phyloP scores from a whole-genome alignment of 2,113 vertebrate species.

The Lepus europaeus region DNA sequence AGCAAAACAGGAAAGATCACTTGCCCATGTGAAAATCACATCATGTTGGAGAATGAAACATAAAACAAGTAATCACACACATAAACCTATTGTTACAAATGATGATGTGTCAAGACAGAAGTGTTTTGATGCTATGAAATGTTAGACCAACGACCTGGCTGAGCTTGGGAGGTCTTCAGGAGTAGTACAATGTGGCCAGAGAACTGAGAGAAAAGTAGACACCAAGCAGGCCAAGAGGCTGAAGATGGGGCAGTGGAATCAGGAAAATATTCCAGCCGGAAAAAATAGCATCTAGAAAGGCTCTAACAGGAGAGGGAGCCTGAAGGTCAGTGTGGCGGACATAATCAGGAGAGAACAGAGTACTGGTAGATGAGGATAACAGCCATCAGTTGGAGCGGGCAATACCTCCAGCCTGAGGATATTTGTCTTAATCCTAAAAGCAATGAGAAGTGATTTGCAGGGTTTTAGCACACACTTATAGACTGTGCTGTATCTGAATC shows the following conservation, averaged over 20 bases:
- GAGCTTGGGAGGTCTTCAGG: not conserved
- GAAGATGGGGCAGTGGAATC: too few species aligned
- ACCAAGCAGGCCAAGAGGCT: not conserved
- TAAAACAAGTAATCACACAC: not conserved
- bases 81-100: not conserved
- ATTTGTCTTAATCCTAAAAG: conserved; percentile 34
- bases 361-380: not conserved
- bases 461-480: conserved; percentile 17
- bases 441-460: not conserved
- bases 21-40: not conserved
- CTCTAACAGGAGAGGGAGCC: not conserved
- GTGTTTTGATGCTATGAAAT: not conserved
- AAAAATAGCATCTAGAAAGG: not conserved
- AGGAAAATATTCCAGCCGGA: not conserved
- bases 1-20: not conserved
- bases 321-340: not conserved
- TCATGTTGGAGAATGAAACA: not conserved
- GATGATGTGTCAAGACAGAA: not conserved
- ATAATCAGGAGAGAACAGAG: rapidly evolving
- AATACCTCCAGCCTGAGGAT: not conserved
- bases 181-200: not conserved
- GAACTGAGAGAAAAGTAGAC: not conserved
- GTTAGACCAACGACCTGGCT: not conserved
- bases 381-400: not conserved
- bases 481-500: conserved; percentile 2